These are phyloP conservation scores for Cephalophus harveyi DNA, from an alignment of 2,113 vertebrate genomes.

Conservation along the genomic window DNA sequence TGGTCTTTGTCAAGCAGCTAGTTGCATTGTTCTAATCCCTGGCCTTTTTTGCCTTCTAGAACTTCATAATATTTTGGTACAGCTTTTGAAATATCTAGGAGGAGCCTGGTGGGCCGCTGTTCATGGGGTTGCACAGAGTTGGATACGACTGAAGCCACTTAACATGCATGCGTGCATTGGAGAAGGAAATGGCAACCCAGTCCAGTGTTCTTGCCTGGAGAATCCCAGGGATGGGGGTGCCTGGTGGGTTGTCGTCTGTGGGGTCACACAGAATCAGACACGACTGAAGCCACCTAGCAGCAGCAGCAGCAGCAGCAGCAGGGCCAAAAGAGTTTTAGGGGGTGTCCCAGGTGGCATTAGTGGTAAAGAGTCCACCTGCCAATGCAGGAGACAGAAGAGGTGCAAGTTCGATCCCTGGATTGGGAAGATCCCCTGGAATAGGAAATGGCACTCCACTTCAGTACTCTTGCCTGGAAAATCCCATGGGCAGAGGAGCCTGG, in stretches of 20 bases:
- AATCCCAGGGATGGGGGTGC: fast-evolving
- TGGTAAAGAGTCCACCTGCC: neutral
- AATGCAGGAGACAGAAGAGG: neutral
- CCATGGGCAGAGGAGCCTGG: neutral
- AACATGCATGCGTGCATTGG: neutral
- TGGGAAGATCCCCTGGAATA: neutral
- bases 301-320: neutral
- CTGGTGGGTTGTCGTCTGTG: neutral
- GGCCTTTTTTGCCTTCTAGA: neutral
- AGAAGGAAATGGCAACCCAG: neutral
- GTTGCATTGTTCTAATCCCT: neutral
- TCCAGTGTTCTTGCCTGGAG: neutral
- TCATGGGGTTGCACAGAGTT: neutral
- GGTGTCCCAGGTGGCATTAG: neutral
- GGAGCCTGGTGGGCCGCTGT: neutral
- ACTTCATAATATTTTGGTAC: neutral
- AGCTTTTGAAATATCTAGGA: neutral
- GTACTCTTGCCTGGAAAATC: neutral
- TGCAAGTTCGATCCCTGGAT: neutral
- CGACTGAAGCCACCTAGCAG: fast-evolving
- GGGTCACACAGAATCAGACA: neutral
- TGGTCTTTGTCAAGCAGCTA: neutral
- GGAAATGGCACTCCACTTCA: neutral
- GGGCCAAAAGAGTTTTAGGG: neutral
- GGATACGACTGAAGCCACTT: neutral